Evolutionary conservation across 1,140 invertebrate genomes (phyloP).

Genomic region (Drosophila kohkoa): DNA sequence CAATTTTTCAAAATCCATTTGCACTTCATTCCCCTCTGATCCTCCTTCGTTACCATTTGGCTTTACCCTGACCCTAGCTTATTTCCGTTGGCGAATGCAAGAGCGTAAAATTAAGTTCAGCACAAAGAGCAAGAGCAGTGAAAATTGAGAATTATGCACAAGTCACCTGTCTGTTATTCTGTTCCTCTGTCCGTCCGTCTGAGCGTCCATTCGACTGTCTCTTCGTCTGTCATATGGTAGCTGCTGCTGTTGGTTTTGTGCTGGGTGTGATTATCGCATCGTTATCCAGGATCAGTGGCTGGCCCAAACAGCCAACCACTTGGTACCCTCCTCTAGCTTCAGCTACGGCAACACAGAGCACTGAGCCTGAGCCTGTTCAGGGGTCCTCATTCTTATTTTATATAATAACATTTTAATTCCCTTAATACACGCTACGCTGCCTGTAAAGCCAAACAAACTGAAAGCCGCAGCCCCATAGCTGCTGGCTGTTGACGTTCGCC

Average conservation of each 20-base stretch:
- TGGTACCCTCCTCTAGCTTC: constrained; percentile 13
- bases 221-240: constrained; percentile 53
- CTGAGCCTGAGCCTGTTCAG: background rate
- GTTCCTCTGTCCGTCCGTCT: background rate
- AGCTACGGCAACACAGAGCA: too few species aligned
- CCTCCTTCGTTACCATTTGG: background rate
- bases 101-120: constrained; percentile 80
- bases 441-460: constrained; percentile 72
- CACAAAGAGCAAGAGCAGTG: constrained; percentile 29
- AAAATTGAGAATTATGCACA: constrained; percentile 72
- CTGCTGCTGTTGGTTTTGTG: constrained; percentile 37
- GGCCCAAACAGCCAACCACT: constrained; percentile 23
- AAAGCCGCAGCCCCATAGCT: constrained; percentile 44
- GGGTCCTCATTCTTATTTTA: constrained; percentile 58
- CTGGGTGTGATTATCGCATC: constrained; percentile 79
- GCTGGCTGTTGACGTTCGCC: constrained; percentile 36
- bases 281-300: constrained; percentile 80
- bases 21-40: constrained; percentile 4
- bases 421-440: constrained; percentile 81
- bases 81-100: constrained; percentile 62
- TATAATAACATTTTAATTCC: constrained; percentile 83
- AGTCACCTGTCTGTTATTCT: constrained; percentile 63
- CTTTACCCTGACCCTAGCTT: constrained; percentile 7
- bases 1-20: constrained; percentile 36
- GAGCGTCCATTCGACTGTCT: constrained; percentile 5